Conservation (phyloP, 2,113 vertebrate genomes). For the Pluvialis apricaria region DNA sequence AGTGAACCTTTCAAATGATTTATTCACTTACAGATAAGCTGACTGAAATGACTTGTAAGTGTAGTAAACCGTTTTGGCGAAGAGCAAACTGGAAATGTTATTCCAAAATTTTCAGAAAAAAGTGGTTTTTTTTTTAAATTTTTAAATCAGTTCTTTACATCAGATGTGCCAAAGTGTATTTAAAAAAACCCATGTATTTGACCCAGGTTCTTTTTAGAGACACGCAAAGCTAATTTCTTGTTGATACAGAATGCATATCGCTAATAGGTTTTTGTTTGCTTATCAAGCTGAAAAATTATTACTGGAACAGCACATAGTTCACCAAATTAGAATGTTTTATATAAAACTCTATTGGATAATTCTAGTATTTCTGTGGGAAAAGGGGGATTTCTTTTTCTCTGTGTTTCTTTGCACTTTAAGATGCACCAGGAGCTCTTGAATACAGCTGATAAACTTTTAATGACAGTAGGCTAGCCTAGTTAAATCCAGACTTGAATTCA, state of each 20-base stretch:
- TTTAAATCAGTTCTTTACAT: neutral
- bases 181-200: neutral
- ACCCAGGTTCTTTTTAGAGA: neutral
- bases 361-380: neutral
- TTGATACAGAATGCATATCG: neutral
- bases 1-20: neutral
- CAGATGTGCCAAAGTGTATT: neutral
- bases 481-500: constrained; percentile 8
- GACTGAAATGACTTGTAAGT: neutral
- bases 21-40: neutral
- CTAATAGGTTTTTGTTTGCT: neutral
- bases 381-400: neutral
- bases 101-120: neutral
- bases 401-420: neutral
- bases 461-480: neutral
- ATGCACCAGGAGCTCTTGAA: neutral
- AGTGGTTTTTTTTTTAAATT: neutral
- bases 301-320: neutral
- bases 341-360: neutral
- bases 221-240: neutral
- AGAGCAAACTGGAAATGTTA: neutral
- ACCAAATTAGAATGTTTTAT: neutral
- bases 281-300: neutral
- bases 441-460: neutral
- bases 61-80: neutral